A percentile compares a stretch with the other conserved stretches of the same genome.
phyloP scores from a whole-genome alignment of 1,140 invertebrate genomes.

The Meteorus sp. region DNA sequence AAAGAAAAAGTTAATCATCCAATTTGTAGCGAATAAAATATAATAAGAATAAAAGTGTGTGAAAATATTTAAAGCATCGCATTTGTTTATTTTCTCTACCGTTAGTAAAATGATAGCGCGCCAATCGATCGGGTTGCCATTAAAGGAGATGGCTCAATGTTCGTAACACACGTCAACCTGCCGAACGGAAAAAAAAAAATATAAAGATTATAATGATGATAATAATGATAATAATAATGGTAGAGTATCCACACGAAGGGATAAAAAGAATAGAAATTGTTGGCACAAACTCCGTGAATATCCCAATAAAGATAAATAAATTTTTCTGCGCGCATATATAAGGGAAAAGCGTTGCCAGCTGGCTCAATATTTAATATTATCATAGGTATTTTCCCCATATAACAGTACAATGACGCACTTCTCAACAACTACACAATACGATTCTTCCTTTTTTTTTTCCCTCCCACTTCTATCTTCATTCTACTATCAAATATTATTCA shows the following conservation, averaged over 20 bases:
- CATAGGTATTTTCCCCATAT: slow-evolving; percentile 1
- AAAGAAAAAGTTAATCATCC: too few species aligned
- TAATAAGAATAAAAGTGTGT: background rate
- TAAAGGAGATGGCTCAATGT: slow-evolving; percentile 8
- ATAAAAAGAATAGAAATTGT: background rate
- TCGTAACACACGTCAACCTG: background rate
- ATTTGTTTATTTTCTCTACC: too few species aligned
- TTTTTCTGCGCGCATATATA: slow-evolving; percentile 3
- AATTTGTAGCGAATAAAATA: too few species aligned
- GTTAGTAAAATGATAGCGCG: background rate
- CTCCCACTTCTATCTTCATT: background rate
- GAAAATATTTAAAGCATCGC: background rate
- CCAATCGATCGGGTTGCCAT: background rate
- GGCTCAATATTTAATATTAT: slow-evolving; percentile 13
- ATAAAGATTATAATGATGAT: background rate
- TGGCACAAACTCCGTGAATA: background rate
- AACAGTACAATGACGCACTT: too few species aligned
- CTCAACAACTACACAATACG: too few species aligned
- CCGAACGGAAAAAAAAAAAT: background rate
- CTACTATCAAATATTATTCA: background rate
- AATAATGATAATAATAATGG: background rate
- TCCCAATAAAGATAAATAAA: slow-evolving; percentile 8
- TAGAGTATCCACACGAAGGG: background rate
- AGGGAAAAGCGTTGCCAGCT: slow-evolving; percentile 6
- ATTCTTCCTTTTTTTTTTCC: background rate